phyloP scores from a whole-genome alignment of 2,113 vertebrate species.

The Illadopsis cleaveri region DNA sequence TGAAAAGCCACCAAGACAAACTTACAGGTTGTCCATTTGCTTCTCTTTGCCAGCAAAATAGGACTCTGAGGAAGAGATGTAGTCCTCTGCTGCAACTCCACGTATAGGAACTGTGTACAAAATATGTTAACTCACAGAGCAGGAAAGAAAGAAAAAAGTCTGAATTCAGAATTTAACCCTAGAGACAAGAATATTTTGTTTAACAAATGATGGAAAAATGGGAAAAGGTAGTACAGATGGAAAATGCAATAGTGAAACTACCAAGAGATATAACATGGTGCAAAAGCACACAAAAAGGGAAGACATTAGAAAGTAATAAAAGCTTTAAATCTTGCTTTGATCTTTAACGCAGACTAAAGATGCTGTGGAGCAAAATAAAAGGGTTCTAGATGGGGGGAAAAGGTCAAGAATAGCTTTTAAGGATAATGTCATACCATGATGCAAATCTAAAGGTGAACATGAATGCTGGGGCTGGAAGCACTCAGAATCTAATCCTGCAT shows the following conservation, averaged over 20 bases:
- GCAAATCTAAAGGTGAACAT: not conserved
- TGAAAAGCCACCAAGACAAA: not conserved
- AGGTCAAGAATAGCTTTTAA: slow-evolving; percentile 11
- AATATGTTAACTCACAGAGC: not conserved
- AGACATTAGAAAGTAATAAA: slow-evolving; percentile 51
- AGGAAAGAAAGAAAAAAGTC: not conserved
- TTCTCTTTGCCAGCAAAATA: not conserved
- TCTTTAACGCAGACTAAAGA: slow-evolving; percentile 38
- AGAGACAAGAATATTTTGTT: not conserved
- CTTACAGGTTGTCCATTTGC: not conserved
- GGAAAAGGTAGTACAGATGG: not conserved
- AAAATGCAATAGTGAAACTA: not conserved
- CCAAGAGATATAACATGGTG: not conserved
- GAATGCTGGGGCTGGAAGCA: not conserved
- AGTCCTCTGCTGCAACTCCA: not conserved
- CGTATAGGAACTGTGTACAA: not conserved
- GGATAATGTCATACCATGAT: not conserved
- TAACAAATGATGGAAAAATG: not conserved
- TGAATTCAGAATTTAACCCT: not conserved
- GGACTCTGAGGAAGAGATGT: not conserved
- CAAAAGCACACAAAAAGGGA: slow-evolving; percentile 21
- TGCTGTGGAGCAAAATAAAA: slow-evolving; percentile 53
- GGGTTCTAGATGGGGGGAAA: not conserved
- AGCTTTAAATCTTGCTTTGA: slow-evolving; percentile 60
- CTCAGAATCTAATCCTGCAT: not conserved